phyloP scores from a whole-genome alignment of 2,888 invertebrate genomes.

The Harmothoe impar region DNA sequence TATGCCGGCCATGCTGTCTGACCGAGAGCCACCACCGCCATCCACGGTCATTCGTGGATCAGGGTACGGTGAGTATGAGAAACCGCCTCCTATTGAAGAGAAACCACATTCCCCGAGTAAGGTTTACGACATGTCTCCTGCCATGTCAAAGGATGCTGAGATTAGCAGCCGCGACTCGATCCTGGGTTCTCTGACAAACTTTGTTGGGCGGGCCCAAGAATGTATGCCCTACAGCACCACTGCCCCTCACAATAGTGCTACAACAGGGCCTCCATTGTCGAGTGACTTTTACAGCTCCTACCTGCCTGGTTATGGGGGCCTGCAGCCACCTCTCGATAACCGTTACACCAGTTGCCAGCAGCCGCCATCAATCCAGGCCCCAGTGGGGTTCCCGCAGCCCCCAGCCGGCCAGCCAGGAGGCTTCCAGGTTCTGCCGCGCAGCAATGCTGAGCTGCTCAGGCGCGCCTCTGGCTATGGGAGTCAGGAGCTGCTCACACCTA shows the following conservation, averaged over 20 bases:
- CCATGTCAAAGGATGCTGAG: slow-evolving; percentile 43
- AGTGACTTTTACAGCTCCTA: slow-evolving; percentile 62
- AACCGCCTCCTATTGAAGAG: not conserved
- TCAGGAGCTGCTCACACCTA: slow-evolving; percentile 55
- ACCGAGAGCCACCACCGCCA: slow-evolving; percentile 1
- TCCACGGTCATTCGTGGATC: slow-evolving; percentile 43
- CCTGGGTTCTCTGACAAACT: slow-evolving; percentile 46
- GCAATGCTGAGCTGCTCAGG: slow-evolving; percentile 67
- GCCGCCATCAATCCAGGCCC: slow-evolving; percentile 55
- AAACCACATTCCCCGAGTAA: slow-evolving; percentile 41
- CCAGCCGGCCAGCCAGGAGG: slow-evolving; percentile 58
- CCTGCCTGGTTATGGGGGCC: slow-evolving; percentile 49
- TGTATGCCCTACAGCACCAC: slow-evolving; percentile 49
- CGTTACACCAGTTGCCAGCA: slow-evolving; percentile 60
- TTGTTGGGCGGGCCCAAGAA: slow-evolving; percentile 37
- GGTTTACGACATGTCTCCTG: slow-evolving; percentile 40
- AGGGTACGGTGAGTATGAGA: slow-evolving; percentile 28
- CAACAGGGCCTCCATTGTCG: slow-evolving; percentile 38
- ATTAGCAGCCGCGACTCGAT: slow-evolving; percentile 47
- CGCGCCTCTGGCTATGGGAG: slow-evolving; percentile 63
- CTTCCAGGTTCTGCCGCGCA: slow-evolving; percentile 62
- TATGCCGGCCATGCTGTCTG: slow-evolving; percentile 19
- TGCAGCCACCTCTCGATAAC: slow-evolving; percentile 51
- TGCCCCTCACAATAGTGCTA: not conserved
- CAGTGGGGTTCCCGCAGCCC: slow-evolving; percentile 55